These are phyloP conservation scores for Tenthredo distinguenda DNA, from an alignment of 2,888 invertebrate species.

Conservation along the genomic window DNA sequence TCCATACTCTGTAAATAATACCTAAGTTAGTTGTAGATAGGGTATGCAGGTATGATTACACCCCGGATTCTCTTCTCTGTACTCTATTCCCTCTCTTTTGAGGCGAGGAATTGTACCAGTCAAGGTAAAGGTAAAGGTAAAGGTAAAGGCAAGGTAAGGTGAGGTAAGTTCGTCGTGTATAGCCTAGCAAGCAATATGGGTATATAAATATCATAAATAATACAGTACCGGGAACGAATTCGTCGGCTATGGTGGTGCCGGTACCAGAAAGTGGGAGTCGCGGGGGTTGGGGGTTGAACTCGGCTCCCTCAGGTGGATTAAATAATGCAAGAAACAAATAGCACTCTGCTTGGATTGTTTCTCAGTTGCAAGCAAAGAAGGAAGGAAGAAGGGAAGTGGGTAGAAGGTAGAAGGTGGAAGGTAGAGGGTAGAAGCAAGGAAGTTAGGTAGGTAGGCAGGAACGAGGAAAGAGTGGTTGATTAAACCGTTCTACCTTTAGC, in stretches of 20 bases:
- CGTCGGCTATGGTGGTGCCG: neutral
- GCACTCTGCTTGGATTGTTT: conserved; percentile 49
- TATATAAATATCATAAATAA: conserved; percentile 46
- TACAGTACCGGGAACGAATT: conserved; percentile 46
- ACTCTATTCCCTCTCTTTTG: neutral
- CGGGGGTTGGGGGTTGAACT: neutral
- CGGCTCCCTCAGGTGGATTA: conserved; percentile 43
- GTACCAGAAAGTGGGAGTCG: neutral
- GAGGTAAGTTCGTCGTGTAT: neutral
- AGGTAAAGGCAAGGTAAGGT: neutral
- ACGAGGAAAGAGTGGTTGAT: conserved; percentile 24
- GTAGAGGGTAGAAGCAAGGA: neutral
- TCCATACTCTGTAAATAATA: conserved; percentile 31
- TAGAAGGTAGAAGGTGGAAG: neutral
- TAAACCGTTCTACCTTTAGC: conserved; percentile 42
- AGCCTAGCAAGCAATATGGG: conserved; percentile 2
- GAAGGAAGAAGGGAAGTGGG: neutral
- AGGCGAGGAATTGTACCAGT: neutral
- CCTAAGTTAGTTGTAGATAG: conserved; percentile 12
- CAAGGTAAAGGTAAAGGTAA: neutral
- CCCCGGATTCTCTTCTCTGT: neutral
- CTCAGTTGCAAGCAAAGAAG: conserved; percentile 25
- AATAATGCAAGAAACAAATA: conserved; percentile 50
- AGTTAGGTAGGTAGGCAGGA: neutral
- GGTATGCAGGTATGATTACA: conserved; percentile 31